Conservation (phyloP, 1,140 invertebrate genomes). For the Cotesia glomerata region DNA sequence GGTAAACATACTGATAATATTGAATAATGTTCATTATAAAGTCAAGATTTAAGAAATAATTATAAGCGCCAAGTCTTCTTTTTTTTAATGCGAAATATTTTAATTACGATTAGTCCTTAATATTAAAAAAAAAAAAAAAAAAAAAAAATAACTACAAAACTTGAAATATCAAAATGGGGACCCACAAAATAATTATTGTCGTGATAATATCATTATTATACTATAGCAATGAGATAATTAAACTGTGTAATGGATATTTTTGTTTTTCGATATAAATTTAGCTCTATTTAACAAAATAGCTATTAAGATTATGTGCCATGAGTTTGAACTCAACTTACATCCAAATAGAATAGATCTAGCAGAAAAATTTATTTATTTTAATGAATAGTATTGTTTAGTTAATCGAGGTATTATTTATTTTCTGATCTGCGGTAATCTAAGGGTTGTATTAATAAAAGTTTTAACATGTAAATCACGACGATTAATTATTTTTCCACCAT, state of each 20-base stretch:
- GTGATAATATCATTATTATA: slow-evolving; percentile 16
- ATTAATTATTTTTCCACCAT: not conserved
- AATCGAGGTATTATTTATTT: too few species aligned
- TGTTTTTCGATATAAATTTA: slow-evolving; percentile 30
- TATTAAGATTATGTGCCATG: not conserved
- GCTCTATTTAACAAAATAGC: not conserved
- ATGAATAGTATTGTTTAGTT: not conserved
- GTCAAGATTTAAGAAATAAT: not conserved
- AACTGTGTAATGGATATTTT: slow-evolving; percentile 37
- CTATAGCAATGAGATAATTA: not conserved
- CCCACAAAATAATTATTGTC: slow-evolving; percentile 8
- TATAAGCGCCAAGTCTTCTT: not conserved
- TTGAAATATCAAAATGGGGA: not conserved
- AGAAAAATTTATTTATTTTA: not conserved
- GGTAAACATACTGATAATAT: too few species aligned
- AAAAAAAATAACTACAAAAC: not conserved
- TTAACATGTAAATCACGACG: not conserved
- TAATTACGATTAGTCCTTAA: not conserved
- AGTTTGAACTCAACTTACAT: not conserved
- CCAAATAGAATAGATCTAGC: not conserved
- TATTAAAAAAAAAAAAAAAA: not conserved
- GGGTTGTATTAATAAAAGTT: too few species aligned
- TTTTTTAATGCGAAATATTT: not conserved
- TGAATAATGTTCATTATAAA: too few species aligned
- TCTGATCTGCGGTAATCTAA: too few species aligned